phyloP scores from a whole-genome alignment of 2,113 vertebrate genomes.

The Amazona vittata region DNA sequence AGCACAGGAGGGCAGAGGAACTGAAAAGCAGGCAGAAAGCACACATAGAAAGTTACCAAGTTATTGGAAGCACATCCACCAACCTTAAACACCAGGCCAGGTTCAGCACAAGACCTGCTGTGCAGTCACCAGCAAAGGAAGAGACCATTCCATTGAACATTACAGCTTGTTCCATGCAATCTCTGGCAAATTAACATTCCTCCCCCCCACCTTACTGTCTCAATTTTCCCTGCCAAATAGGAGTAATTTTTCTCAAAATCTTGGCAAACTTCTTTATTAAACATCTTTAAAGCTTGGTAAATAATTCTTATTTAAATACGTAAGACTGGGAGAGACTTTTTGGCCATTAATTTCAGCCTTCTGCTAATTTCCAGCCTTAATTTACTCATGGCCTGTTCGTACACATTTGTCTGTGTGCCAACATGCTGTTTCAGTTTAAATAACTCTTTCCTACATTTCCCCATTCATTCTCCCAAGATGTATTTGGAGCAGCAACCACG shows the following conservation, averaged over 20 bases:
- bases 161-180: not conserved
- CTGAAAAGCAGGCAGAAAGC: not conserved
- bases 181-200: not conserved
- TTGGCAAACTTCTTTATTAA: slow-evolving; percentile 16
- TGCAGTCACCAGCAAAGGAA: not conserved
- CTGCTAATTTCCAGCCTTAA: slow-evolving; percentile 45
- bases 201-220: not conserved
- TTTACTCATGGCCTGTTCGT: slow-evolving; percentile 36
- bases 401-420: slow-evolving; percentile 34
- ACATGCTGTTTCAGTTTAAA: not conserved
- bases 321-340: not conserved
- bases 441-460: not conserved
- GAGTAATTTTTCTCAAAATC: slow-evolving; percentile 7
- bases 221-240: not conserved
- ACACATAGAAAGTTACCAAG: not conserved
- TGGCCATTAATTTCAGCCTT: slow-evolving; percentile 33
- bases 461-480: not conserved
- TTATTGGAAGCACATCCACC: not conserved
- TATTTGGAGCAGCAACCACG: not conserved
- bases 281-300: not conserved
- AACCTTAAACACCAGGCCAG: not conserved
- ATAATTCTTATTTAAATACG: slow-evolving; percentile 38
- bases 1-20: rapidly evolving
- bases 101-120: not conserved
- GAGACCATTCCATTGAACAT: not conserved